Conservation (phyloP, 2,113 vertebrate species). For the Gorsachius goisagi region DNA sequence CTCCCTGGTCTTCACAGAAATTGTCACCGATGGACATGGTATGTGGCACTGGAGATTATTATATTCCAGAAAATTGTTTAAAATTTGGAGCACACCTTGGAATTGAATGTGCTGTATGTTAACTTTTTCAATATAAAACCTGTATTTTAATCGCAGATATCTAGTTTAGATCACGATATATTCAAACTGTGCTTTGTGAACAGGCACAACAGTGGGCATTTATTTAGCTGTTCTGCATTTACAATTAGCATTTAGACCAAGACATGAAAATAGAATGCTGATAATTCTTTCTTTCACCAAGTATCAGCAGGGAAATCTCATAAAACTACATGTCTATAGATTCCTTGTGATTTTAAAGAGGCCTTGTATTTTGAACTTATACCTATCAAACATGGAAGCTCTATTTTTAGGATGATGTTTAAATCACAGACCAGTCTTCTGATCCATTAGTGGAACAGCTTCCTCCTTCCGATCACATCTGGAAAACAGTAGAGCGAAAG, state of each 20-base stretch:
- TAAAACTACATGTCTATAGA: not conserved
- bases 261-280: not conserved
- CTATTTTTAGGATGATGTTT: not conserved
- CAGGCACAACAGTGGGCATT: not conserved
- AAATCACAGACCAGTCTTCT: slow-evolving; percentile 4
- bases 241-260: not conserved
- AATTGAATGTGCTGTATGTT: not conserved
- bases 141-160: not conserved
- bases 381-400: not conserved
- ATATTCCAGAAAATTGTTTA: not conserved
- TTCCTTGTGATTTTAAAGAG: not conserved
- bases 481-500: not conserved
- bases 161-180: not conserved
- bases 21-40: not conserved
- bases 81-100: slow-evolving; percentile 21
- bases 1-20: not conserved
- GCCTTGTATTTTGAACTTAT: not conserved
- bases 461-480: not conserved
- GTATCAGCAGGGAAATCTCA: not conserved
- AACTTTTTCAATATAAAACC: not conserved
- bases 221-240: not conserved
- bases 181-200: not conserved
- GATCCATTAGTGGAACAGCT: not conserved
- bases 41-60: not conserved
- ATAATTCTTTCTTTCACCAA: not conserved